Conservation (phyloP, 2,797 vertebrate species). For the Anguilla megastoma region DNA sequence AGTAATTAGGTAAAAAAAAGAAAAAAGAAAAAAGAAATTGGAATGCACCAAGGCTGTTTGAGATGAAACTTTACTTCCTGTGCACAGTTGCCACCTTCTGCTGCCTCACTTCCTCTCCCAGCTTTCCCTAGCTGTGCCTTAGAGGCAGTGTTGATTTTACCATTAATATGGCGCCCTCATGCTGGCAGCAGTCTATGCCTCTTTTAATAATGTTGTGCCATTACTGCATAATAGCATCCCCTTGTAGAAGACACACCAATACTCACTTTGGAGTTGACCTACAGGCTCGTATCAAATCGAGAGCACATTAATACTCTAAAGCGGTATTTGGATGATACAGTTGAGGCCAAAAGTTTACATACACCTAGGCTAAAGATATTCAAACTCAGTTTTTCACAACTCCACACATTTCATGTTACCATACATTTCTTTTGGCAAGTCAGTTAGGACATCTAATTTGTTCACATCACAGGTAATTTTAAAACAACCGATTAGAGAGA, state of each 20-base stretch:
- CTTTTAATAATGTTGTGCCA: not conserved
- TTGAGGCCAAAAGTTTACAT: too few relatives aligned
- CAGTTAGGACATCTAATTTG: too few relatives aligned
- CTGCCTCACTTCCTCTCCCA: not conserved
- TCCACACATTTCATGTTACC: too few relatives aligned
- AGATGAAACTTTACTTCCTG: not conserved
- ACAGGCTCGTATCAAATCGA: not conserved
- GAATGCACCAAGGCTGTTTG: not conserved
- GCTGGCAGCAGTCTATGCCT: not conserved
- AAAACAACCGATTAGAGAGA: too few relatives aligned
- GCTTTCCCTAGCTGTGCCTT: not conserved
- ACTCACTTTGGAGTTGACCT: not conserved
- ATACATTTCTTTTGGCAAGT: too few relatives aligned
- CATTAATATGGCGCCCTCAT: not conserved
- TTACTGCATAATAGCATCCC: not conserved
- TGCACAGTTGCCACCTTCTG: not conserved
- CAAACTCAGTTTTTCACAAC: too few relatives aligned
- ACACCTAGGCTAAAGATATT: too few relatives aligned
- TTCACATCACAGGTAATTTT: too few relatives aligned
- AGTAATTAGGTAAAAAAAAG: too few relatives aligned
- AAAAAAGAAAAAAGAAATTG: too few relatives aligned
- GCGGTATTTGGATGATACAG: too few relatives aligned
- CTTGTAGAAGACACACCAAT: not conserved
- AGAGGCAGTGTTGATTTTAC: not conserved
- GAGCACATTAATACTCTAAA: not conserved